A percentile compares a stretch with the other conserved stretches of the same genome.
Conservation (phyloP, 2,797 vertebrate species). For the Aratinga solstitialis region DNA sequence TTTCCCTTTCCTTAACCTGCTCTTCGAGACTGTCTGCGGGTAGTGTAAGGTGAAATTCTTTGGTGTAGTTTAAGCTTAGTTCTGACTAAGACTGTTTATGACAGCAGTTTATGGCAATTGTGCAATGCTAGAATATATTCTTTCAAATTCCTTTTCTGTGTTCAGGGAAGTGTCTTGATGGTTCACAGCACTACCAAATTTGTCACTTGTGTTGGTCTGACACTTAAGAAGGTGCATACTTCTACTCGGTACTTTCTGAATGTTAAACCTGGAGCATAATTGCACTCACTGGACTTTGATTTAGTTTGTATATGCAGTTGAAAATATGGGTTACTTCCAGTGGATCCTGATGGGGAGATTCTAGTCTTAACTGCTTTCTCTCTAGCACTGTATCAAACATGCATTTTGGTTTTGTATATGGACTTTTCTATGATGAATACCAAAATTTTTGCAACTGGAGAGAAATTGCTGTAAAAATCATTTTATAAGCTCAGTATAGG, state of each 20-base stretch:
- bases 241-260: not conserved
- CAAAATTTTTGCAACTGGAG: not conserved
- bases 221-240: fast-evolving
- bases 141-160: not conserved
- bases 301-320: not conserved
- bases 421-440: not conserved
- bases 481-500: not conserved
- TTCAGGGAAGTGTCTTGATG: not conserved
- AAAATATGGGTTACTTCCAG: not conserved
- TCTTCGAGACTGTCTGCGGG: not conserved
- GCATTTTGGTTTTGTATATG: not conserved
- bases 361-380: not conserved
- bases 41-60: not conserved
- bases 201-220: not conserved
- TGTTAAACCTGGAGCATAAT: not conserved
- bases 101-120: not conserved
- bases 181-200: not conserved
- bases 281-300: not conserved
- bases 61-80: not conserved
- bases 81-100: not conserved
- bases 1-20: not conserved
- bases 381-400: not conserved
- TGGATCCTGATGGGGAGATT: not conserved
- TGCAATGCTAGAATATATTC: not conserved
- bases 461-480: not conserved